Percentiles rank a stretch among this genome's conserved stretches.
phyloP scores from a whole-genome alignment of 2,797 vertebrate genomes.

The Hyperoplus immaculatus region DNA sequence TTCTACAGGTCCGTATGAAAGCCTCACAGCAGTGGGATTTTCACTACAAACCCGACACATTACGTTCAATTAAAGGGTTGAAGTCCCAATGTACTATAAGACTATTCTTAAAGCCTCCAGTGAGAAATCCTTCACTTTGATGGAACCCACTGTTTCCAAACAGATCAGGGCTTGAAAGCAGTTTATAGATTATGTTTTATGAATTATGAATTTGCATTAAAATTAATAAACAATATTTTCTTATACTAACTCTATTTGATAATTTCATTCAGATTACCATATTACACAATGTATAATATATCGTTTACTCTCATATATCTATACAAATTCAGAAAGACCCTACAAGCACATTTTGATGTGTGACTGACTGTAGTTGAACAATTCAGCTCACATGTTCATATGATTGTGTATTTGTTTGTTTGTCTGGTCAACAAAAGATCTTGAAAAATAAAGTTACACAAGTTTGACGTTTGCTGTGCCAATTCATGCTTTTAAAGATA shows the following conservation, averaged over 20 bases:
- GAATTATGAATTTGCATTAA: not conserved
- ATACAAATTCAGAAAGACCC: not conserved
- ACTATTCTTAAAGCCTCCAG: not conserved
- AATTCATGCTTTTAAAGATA: not conserved
- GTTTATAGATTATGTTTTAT: not conserved
- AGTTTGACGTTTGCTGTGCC: not conserved
- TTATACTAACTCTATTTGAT: not conserved
- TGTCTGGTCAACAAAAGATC: conserved; percentile 19
- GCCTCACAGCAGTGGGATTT: not conserved
- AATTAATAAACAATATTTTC: conserved; percentile 8
- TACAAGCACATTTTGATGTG: not conserved
- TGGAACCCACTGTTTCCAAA: not conserved
- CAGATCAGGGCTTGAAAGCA: not conserved
- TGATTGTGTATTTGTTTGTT: conserved; percentile 7
- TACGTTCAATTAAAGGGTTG: not conserved
- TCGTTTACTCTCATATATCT: not conserved
- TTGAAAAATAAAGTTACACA: not conserved
- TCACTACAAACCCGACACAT: not conserved
- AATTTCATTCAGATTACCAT: not conserved
- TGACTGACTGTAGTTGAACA: not conserved
- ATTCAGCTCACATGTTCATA: not conserved
- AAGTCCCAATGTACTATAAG: not conserved
- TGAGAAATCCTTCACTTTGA: conserved; percentile 9
- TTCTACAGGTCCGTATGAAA: not conserved
- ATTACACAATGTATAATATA: not conserved